A percentile compares a stretch with the other conserved stretches of the same genome.
Evolutionary conservation across 2,797 vertebrate genomes (phyloP).

Genomic region (Acanthornis magna): DNA sequence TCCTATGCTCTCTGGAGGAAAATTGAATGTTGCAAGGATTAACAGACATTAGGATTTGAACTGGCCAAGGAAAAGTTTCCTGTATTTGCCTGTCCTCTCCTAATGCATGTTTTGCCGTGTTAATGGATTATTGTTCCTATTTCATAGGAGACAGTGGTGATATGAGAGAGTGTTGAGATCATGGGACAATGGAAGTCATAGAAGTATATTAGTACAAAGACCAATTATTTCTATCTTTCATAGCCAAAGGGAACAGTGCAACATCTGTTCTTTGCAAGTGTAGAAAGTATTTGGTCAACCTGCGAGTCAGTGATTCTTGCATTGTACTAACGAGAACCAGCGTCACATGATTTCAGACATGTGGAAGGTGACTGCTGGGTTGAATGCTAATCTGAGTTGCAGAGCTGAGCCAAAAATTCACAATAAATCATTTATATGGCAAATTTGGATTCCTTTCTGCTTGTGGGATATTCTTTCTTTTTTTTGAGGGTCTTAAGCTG

Average conservation of each 20-base stretch:
- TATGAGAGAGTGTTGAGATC: neutral
- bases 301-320: neutral
- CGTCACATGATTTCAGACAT: neutral
- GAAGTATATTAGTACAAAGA: neutral
- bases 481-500: neutral
- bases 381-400: neutral
- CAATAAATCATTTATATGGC: neutral
- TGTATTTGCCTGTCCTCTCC: neutral
- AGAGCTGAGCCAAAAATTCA: constrained; percentile 8
- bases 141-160: neutral
- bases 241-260: neutral
- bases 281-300: constrained; percentile 7
- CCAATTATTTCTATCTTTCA: neutral
- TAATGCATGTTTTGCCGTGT: neutral
- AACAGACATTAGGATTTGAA: neutral
- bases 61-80: neutral
- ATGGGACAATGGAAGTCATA: neutral
- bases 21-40: neutral
- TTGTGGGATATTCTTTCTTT: neutral
- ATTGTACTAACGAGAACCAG: neutral
- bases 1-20: neutral
- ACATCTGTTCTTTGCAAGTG: constrained; percentile 18
- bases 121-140: neutral
- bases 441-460: neutral
- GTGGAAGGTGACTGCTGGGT: neutral